Evolutionary conservation across 2,888 invertebrate genomes (phyloP).

Genomic region (Eupeodes luniger): DNA sequence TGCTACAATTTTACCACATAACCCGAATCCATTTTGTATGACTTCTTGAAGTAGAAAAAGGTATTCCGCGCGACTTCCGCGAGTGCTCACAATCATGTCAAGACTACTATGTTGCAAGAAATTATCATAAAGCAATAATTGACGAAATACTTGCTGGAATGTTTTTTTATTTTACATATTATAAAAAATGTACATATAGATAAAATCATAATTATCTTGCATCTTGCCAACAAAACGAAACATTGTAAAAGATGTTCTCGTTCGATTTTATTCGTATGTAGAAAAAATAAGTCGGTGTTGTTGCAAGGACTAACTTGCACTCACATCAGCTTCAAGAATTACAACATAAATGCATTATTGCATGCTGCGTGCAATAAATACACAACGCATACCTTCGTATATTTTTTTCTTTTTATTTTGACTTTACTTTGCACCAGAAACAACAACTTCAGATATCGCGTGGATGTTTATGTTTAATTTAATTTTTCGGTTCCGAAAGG

Average conservation of each 20-base stretch:
- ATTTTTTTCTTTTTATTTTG: not conserved
- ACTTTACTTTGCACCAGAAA: not conserved
- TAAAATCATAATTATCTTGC: slow-evolving; percentile 30
- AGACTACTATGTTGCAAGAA: slow-evolving; percentile 57
- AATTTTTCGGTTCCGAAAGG: slow-evolving; percentile 48
- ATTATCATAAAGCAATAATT: slow-evolving; percentile 67
- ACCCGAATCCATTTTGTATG: not conserved
- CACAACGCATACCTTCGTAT: not conserved
- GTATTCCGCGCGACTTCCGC: not conserved
- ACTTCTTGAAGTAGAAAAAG: not conserved
- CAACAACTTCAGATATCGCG: slow-evolving; percentile 33
- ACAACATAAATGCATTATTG: slow-evolving; percentile 72
- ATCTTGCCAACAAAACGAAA: not conserved
- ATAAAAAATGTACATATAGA: not conserved
- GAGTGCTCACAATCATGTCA: slow-evolving; percentile 34
- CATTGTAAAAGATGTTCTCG: slow-evolving; percentile 55
- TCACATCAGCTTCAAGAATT: slow-evolving; percentile 5
- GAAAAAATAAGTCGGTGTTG: slow-evolving; percentile 3
- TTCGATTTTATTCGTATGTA: not conserved
- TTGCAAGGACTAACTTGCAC: slow-evolving; percentile 21
- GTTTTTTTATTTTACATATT: not conserved
- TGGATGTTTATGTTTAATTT: slow-evolving; percentile 49
- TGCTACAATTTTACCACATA: not conserved
- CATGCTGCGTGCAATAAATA: slow-evolving; percentile 72
- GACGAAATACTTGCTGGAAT: slow-evolving; percentile 43